Base-by-base conservation (phyloP, 2,888 invertebrate genomes). In the Rutpela maculata region DNA sequence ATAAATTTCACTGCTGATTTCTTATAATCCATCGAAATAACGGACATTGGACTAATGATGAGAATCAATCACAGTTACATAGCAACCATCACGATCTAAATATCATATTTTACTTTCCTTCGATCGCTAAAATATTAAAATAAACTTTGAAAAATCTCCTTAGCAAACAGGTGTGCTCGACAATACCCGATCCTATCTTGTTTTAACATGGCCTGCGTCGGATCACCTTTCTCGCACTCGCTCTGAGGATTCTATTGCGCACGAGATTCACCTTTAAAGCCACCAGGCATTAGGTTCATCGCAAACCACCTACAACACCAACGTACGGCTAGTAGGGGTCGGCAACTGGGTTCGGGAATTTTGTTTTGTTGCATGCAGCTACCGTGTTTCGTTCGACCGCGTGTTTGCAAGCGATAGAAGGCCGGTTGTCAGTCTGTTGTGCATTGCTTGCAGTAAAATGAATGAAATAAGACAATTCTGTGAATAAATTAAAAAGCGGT, bases 341-440 rank as follows among this genome's bases (percentile, higher is more conserved):
- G 63, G 63, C 72, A 62, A 17, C 43, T 50, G 55, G 43, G 26
- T 17, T 43, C 60, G 70, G 70, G 70, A 70, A 72, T 63, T 72
- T 72, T 31, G 70, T 60, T 60, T 43, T 19, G 70, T 59, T 59
- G 70, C 59, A 59, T 60, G 72, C 72, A 65, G 70, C 72, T 63
- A 72, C 72, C 63, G 72, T 63, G 72, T 72, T 72, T 62, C 62
- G 72, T 72, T 63, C 72, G 72, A 72, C 72, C 72, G 72, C 72
- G 72, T 72, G 72, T 63, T 72, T 18, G 17, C 35, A 70, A 22
- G 63, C 63, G 63, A 72, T 72, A 43, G 62, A 43, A 55, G 22
- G 63, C 72, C 71, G 62, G 72, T 26, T 72, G 62, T 55, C 72
- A 63, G 55, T 72, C 15, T 63, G 59, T 50, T 31, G n/a, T 72